Conservation (phyloP, 2,113 vertebrate genomes). For the Aythya baeri region DNA sequence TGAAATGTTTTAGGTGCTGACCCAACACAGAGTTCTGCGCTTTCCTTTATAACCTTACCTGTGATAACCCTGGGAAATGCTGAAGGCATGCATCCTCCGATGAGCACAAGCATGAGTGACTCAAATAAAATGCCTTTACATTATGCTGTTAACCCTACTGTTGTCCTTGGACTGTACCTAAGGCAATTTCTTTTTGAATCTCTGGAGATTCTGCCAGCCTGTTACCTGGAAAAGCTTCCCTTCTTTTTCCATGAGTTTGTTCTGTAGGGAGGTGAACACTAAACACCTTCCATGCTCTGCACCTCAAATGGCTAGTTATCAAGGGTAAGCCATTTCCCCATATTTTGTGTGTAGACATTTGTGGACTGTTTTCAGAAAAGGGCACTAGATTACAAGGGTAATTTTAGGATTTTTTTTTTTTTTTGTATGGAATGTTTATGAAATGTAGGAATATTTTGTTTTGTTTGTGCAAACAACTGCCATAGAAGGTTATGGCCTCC, state of each 20-base stretch:
- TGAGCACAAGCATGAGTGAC: neutral
- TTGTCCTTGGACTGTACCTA: neutral
- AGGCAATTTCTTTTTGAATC: neutral
- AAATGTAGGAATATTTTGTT: neutral
- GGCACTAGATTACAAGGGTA: neutral
- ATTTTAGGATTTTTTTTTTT: neutral
- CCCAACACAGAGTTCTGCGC: neutral
- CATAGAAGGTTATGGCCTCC: neutral
- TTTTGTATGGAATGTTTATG: no score
- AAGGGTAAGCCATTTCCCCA: neutral
- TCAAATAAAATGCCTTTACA: neutral
- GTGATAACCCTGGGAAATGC: neutral
- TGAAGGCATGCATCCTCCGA: neutral
- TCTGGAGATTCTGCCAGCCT: neutral
- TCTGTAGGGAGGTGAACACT: neutral
- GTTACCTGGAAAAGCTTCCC: neutral
- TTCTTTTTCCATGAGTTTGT: neutral
- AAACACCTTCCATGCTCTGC: neutral
- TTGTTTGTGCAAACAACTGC: neutral
- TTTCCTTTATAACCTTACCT: neutral
- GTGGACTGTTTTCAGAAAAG: neutral
- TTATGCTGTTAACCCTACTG: neutral
- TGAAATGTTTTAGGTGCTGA: neutral
- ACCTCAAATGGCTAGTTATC: neutral
- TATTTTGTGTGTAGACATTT: neutral